Base-by-base conservation (phyloP, 2,113 vertebrate species). In the Beaufortia kweichowensis region DNA sequence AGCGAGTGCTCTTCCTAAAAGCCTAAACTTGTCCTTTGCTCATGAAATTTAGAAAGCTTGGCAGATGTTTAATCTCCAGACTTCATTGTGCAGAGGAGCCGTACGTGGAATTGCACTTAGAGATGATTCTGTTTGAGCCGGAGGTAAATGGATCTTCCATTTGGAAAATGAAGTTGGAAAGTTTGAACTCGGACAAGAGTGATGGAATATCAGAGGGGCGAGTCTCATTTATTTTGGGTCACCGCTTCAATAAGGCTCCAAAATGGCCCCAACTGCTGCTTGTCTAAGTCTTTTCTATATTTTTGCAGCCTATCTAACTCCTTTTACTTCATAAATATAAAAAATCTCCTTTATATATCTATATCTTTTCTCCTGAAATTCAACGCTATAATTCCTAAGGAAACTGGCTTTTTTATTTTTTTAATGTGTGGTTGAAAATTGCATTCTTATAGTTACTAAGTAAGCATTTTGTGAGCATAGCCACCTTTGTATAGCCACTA, bases 41-140 rank as follows among this genome's bases (percentile, higher is more conserved):
- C 79, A 84, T 86, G 56, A 79, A 84, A 81, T 79, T 87, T 87
- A 79, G 70, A 84, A 63, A 53, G 21, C 46, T 33, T 59, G 19
- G 35, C 79, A 85, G 82, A 82, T 85, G 80, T 76, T 78, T 50
- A 19, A 35, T 19, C 65, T 43, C 53, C 55, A 15, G 50, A 63
- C 46, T 76, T 80, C 77, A 81, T 81, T 83, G 61, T 63, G 53
- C 66, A 19, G 10, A 65, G 56, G 26, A 68, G 57, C 79, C 53
- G 69, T 69, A 87, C 82, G 43, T 77, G 80, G 56, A 70, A 83
- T 69, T 63, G 82, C 80, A 79, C 82, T 85, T 79, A 81, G 59
- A 57, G 68, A 75, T 21, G 63, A 59, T 26, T 53, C 21, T 19
- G 46, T 33, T 21, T 26, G 80, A 65, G 59, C 29, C 48, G 17